Evolutionary conservation across 2,797 vertebrate genomes (phyloP), one percentile per base, ranked within the genome.

Genomic region (Pseudochirops corinnae): DNA sequence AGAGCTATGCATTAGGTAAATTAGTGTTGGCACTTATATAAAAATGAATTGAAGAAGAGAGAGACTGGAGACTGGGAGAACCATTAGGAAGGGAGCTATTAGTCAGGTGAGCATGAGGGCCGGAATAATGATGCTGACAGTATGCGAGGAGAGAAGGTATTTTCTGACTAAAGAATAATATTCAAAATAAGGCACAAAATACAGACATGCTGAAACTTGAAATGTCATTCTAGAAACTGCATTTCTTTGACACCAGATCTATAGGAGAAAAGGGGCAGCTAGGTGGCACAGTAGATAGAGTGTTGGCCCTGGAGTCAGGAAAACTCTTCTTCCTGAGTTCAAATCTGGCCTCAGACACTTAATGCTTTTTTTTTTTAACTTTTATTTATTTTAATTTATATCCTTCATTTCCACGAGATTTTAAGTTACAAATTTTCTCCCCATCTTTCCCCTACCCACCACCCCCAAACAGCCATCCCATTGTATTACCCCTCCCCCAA

Each of bases 91-190:
- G 74, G 74, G 50, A 46, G 24, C 39, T 87, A 7, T 50, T 87
- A 46, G 62, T 39, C 39, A 82, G 74, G 6, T 50, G 74, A 50
- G 26, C 9, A 87, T 87, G 74, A 87, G 74, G 39, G 39, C 21
- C 39, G 50, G 74, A 26, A 87, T 87, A 87, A 50, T 87, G 74
- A 50, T 87, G 21, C 39, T 87, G 39, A 87, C 39, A 87, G 39
- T 50, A 21, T 87, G 74, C 50, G 74, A 87, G 74, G 50, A 82
- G 21, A 82, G 39, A 46, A 82, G 29, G 39, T 26, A 82, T 87
- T 93, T n/a, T 96, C 93, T 50, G 31, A 55, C 82, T 90, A 12
- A 46, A 95, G 53, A 95, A 2, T 92, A 60, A 92, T 92, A 95
- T 24, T 55, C 55, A 93, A 95, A 67, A 46, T 93, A 90, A 93